phyloP scores from a whole-genome alignment of 2,888 invertebrate species.

The Polymixis flavicincta region DNA sequence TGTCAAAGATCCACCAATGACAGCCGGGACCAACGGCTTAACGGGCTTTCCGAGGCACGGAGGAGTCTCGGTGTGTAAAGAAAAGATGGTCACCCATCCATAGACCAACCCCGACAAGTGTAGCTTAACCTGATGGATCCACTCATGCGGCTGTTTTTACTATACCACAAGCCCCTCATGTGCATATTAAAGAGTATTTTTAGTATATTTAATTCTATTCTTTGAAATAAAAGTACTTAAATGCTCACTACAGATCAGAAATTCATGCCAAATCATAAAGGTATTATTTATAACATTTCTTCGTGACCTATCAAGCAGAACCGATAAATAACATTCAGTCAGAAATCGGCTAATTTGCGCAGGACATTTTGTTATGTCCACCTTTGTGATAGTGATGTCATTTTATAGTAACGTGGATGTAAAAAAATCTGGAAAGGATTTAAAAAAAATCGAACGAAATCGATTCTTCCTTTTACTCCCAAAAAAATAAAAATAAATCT shows the following conservation, averaged over 20 bases:
- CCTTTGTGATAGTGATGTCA: constrained; percentile 74
- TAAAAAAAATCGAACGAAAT: not conserved
- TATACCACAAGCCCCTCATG: too few species aligned
- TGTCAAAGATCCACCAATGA: too few species aligned
- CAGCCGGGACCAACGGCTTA: too few species aligned
- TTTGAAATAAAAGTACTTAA: not conserved
- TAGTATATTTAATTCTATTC: too few species aligned
- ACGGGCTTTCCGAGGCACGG: too few species aligned
- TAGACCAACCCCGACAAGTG: too few species aligned
- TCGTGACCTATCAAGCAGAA: not conserved
- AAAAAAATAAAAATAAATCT: not conserved
- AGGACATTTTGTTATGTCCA: constrained; percentile 73
- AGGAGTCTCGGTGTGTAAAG: too few species aligned
- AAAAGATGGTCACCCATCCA: too few species aligned
- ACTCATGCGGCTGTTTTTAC: too few species aligned
- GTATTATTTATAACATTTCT: constrained; percentile 11
- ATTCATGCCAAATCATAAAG: not conserved
- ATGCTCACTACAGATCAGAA: not conserved
- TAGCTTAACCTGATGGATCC: too few species aligned
- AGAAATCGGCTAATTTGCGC: constrained; percentile 68
- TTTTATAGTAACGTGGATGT: constrained; percentile 56
- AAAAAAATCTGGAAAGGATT: constrained; percentile 48
- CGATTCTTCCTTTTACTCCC: too few species aligned
- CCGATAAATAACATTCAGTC: constrained; percentile 26
- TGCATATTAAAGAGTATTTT: too few species aligned